Evolutionary conservation across 2,888 invertebrate genomes (phyloP).

Genomic region (Chirona hameri): DNA sequence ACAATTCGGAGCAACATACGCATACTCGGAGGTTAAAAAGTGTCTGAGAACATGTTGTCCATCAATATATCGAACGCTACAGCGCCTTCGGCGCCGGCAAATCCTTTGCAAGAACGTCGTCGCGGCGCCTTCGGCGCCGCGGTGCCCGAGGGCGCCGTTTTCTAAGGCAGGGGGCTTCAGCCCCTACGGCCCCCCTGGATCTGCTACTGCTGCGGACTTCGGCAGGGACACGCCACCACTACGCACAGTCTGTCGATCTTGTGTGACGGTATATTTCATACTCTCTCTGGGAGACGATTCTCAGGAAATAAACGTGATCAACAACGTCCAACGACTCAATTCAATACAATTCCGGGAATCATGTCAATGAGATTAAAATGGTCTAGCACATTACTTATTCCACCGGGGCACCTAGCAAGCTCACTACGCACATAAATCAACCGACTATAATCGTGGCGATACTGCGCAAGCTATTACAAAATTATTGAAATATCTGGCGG

Average conservation of each 20-base stretch:
- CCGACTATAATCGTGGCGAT: background rate
- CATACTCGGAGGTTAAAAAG: no score
- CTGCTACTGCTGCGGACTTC: no score
- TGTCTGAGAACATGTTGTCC: no score
- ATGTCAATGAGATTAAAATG: constrained; percentile 27
- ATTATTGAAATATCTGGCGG: constrained; percentile 4
- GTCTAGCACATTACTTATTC: background rate
- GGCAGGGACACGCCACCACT: no score
- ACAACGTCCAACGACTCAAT: background rate
- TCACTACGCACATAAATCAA: constrained; percentile 24
- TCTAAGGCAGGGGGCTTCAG: no score
- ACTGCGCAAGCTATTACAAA: constrained; percentile 3
- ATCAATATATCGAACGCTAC: no score
- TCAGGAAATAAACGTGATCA: background rate
- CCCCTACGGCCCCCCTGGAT: no score
- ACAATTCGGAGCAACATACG: no score
- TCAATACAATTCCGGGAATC: background rate
- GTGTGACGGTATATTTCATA: constrained; percentile 23
- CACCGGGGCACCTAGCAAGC: background rate
- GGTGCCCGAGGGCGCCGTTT: no score
- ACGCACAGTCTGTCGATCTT: background rate
- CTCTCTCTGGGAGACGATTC: background rate
- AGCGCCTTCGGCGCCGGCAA: no score
- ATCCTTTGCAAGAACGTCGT: no score
- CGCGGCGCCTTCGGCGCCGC: no score